A percentile compares a stretch with the other conserved stretches of the same genome.
Conservation (phyloP, 2,797 vertebrate genomes). For the Fundulus diaphanus region DNA sequence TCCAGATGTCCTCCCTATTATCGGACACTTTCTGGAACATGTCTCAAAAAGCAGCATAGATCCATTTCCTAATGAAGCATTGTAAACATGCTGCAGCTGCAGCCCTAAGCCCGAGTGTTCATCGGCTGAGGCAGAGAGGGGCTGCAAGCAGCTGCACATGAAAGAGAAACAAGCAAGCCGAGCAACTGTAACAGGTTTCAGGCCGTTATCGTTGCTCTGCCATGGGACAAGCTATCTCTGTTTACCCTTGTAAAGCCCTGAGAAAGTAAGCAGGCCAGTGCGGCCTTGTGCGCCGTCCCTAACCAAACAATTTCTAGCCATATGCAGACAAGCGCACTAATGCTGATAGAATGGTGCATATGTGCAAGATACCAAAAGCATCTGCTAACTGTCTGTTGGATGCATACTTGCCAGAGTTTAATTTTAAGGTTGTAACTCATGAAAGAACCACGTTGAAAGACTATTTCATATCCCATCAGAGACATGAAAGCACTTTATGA, state of each 20-base stretch:
- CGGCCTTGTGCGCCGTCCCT: conserved; percentile 23
- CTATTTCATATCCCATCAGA: neutral
- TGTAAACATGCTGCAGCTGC: conserved; percentile 24
- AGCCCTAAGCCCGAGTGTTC: conserved; percentile 23
- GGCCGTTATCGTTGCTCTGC: conserved; percentile 52
- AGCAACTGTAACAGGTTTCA: conserved; percentile 32
- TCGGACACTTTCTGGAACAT: conserved; percentile 8
- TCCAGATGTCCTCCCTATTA: conserved; percentile 9
- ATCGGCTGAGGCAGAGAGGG: conserved; percentile 16
- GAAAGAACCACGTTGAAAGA: neutral
- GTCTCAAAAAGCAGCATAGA: neutral
- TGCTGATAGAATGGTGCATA: conserved; percentile 19
- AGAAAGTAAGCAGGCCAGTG: conserved; percentile 48
- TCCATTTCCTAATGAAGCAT: conserved; percentile 12
- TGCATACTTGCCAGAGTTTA: conserved; percentile 13
- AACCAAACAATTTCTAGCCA: conserved; percentile 30
- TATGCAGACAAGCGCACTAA: conserved; percentile 18
- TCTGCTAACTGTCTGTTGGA: conserved; percentile 7
- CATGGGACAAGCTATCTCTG: conserved; percentile 55
- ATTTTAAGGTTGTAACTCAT: conserved; percentile 12
- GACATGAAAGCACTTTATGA: neutral
- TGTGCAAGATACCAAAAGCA: conserved; percentile 13
- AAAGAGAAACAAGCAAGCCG: conserved; percentile 3
- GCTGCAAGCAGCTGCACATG: conserved; percentile 20
- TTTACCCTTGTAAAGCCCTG: conserved; percentile 49